Evolutionary conservation across 2,888 invertebrate genomes (phyloP).

Genomic region (Cryptocephalus primarius): DNA sequence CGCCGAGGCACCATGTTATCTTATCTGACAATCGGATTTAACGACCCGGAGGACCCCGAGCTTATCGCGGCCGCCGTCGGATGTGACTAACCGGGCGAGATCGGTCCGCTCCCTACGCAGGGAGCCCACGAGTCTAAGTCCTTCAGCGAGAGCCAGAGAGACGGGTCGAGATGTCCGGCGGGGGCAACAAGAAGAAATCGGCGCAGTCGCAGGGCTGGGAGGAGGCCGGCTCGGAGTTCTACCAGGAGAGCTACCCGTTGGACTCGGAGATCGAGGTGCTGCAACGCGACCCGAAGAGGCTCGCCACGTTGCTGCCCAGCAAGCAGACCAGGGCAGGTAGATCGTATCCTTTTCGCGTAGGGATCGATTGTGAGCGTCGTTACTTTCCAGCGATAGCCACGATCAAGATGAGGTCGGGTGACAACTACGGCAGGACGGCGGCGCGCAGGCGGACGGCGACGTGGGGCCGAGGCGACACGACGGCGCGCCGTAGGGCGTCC

Average conservation of each 20-base stretch:
- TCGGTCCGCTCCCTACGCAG: too few species aligned
- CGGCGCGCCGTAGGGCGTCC: conserved; percentile 42
- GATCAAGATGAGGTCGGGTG: background rate
- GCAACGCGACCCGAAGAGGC: conserved; percentile 59
- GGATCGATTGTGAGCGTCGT: too few species aligned
- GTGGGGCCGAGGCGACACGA: conserved; percentile 42
- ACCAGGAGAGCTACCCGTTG: conserved; percentile 69
- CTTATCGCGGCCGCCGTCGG: too few species aligned
- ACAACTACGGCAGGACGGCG: conserved; percentile 41
- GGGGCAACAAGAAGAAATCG: conserved; percentile 43
- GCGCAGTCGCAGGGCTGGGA: conserved; percentile 63
- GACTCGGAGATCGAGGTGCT: conserved; percentile 57
- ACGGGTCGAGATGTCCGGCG: conserved; percentile 45
- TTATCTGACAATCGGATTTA: too few species aligned
- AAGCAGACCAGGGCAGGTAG: conserved; percentile 66
- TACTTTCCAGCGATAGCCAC: conserved; percentile 18
- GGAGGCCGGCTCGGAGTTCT: conserved; percentile 75
- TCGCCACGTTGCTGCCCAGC: conserved; percentile 67
- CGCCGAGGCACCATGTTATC: too few species aligned
- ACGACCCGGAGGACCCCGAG: too few species aligned
- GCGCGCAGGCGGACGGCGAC: conserved; percentile 14
- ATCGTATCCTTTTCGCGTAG: too few species aligned
- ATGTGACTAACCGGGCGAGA: too few species aligned
- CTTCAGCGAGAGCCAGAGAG: too few species aligned
- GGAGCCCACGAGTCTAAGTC: too few species aligned